These are phyloP conservation scores for Caenorhabditis sp. DNA, from an alignment of 2,888 invertebrate species.

Conservation along the genomic window DNA sequence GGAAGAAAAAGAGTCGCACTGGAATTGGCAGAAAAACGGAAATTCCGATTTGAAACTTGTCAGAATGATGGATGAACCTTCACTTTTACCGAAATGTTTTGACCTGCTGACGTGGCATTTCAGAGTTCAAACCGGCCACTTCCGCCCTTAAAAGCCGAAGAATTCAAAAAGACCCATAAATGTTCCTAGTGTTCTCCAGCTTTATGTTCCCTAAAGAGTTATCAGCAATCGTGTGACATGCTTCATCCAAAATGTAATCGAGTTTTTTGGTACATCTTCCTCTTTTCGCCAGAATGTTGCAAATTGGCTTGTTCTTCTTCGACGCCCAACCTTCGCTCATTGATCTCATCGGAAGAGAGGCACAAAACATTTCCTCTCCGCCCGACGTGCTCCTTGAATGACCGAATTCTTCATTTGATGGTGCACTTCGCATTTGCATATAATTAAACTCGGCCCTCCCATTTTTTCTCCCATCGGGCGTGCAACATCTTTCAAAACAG, in stretches of 20 bases:
- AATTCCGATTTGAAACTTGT: slow-evolving; percentile 14
- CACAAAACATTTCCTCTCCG: slow-evolving; percentile 28
- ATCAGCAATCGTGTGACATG: slow-evolving; percentile 25
- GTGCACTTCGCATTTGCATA: slow-evolving; percentile 53
- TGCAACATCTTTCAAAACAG: slow-evolving; percentile 13
- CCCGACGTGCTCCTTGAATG: slow-evolving; percentile 40
- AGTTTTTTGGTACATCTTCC: slow-evolving; percentile 14
- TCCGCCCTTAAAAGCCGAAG: background rate
- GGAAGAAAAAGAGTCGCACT: background rate
- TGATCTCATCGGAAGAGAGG: slow-evolving; percentile 34
- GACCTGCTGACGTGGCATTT: slow-evolving; percentile 3
- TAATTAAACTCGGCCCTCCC: slow-evolving; percentile 37
- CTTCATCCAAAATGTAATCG: slow-evolving; percentile 24
- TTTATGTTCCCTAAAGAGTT: slow-evolving; percentile 29
- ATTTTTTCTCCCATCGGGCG: slow-evolving; percentile 7
- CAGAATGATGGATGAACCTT: slow-evolving; percentile 12
- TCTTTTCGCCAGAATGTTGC: slow-evolving; percentile 29
- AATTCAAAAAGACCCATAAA: slow-evolving; percentile 24
- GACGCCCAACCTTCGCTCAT: slow-evolving; percentile 36
- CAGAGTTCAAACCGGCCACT: background rate
- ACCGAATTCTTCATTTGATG: slow-evolving; percentile 54
- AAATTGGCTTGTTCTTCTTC: slow-evolving; percentile 33
- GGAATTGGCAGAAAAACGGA: background rate
- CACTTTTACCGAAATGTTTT: background rate
- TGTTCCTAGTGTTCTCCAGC: slow-evolving; percentile 18